A percentile compares a stretch with the other conserved stretches of the same genome.
phyloP scores from a whole-genome alignment of 2,888 invertebrate species.

The Harpalus rubripes region DNA sequence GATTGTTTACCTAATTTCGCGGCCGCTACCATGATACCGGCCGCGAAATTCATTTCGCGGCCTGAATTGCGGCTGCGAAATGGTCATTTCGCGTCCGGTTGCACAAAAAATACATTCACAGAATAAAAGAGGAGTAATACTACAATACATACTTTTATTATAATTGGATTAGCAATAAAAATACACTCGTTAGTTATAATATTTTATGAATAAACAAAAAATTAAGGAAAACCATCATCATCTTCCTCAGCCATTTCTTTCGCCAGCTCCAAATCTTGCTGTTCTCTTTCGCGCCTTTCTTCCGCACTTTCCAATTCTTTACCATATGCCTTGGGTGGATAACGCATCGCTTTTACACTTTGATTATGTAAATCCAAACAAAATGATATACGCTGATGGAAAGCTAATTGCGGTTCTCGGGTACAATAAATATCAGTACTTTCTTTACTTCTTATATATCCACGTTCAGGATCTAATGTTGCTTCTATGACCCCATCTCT shows the following conservation, averaged over 20 bases:
- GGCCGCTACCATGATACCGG: no score
- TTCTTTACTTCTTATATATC: conserved; percentile 98
- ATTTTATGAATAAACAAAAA: conserved; percentile 59
- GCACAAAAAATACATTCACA: no score
- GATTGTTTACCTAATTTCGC: no score
- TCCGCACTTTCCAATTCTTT: conserved; percentile 98
- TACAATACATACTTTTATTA: conserved; percentile 42
- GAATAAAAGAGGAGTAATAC: not conserved
- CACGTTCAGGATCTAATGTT: conserved; percentile 95
- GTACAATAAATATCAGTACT: conserved; percentile 98
- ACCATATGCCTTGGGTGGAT: conserved; percentile 99
- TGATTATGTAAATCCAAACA: conserved; percentile 99
- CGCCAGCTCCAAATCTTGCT: conserved; percentile 98
- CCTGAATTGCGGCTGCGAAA: no score
- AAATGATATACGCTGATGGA: conserved; percentile 97
- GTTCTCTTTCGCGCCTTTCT: conserved; percentile 96
- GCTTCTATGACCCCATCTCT: conserved; percentile 99
- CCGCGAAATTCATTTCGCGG: no score
- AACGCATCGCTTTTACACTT: conserved; percentile 99
- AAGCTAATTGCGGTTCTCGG: conserved; percentile 95
- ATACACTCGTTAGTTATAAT: conserved; percentile 60
- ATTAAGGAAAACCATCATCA: conserved; percentile 90
- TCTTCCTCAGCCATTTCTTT: conserved; percentile 99
- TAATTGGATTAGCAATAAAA: conserved; percentile 54
- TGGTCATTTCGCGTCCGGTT: no score